Evolutionary conservation across 1,140 invertebrate genomes (phyloP).

Genomic region (Pachypeltis micranthus): DNA sequence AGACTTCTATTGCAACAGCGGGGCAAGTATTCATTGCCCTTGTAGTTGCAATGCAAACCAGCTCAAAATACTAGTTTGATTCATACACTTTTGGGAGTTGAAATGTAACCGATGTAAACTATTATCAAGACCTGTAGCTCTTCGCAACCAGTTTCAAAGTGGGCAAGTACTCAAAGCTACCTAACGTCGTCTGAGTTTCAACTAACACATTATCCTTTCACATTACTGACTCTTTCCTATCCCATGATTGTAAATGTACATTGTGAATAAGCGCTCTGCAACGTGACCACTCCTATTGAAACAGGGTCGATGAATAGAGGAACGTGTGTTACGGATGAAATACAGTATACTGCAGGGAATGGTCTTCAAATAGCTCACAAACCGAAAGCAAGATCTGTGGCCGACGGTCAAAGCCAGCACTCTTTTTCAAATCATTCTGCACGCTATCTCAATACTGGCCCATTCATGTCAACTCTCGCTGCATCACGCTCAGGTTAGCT

Average conservation of each 20-base stretch:
- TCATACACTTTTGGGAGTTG: too few relatives aligned
- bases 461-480: slow-evolving; percentile 60
- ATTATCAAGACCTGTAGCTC: too few relatives aligned
- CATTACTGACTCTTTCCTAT: too few relatives aligned
- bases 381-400: slow-evolving; percentile 45
- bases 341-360: slow-evolving; percentile 41
- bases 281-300: slow-evolving; percentile 7
- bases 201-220: not conserved
- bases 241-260: too few relatives aligned
- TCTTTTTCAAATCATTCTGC: slow-evolving; percentile 70
- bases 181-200: not conserved
- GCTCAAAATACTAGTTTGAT: too few relatives aligned
- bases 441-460: slow-evolving; percentile 49
- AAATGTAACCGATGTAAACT: too few relatives aligned
- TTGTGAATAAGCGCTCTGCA: not conserved
- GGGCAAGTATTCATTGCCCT: too few relatives aligned
- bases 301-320: slow-evolving; percentile 45
- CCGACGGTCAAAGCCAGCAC: slow-evolving; percentile 74
- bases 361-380: slow-evolving; percentile 27
- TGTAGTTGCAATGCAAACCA: too few relatives aligned
- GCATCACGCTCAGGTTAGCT: slow-evolving; percentile 69
- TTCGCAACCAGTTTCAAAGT: too few relatives aligned
- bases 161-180: not conserved
- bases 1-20: too few relatives aligned
- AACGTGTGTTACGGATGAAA: slow-evolving; percentile 50